Evolutionary conservation across 2,888 invertebrate genomes (phyloP).

Genomic region (Lathronympha strigana): DNA sequence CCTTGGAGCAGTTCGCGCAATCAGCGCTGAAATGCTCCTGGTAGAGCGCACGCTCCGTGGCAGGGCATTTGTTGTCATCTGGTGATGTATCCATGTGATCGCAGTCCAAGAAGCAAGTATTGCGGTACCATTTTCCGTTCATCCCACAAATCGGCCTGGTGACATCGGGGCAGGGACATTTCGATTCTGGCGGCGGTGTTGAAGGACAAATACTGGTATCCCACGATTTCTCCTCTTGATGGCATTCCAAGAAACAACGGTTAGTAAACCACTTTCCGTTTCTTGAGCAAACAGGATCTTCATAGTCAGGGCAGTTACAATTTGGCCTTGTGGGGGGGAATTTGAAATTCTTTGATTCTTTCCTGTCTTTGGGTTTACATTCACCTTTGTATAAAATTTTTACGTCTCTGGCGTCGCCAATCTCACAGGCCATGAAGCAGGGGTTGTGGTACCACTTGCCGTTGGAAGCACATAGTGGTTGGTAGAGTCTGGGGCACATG

Average conservation of each 20-base stretch:
- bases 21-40: background rate
- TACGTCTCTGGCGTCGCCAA: background rate
- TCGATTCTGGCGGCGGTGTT: too few relatives aligned
- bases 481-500: conserved; percentile 5
- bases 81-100: background rate
- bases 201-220: too few relatives aligned
- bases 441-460: conserved; percentile 16
- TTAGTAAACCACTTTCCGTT: too few relatives aligned
- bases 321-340: background rate
- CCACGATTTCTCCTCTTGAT: too few relatives aligned
- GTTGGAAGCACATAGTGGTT: conserved; percentile 17
- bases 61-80: background rate
- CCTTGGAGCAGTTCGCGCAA: conserved; percentile 54
- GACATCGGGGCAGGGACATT: too few relatives aligned
- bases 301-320: too few relatives aligned
- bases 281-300: too few relatives aligned
- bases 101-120: background rate
- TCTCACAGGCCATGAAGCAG: conserved; percentile 16
- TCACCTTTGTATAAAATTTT: background rate
- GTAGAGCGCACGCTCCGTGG: background rate
- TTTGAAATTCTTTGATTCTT: too few relatives aligned
- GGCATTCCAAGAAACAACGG: too few relatives aligned
- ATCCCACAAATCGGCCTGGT: background rate
- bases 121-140: background rate
- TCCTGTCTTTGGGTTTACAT: background rate